Base-by-base conservation (phyloP, 1,140 invertebrate species). In the Heterodera carotae region DNA sequence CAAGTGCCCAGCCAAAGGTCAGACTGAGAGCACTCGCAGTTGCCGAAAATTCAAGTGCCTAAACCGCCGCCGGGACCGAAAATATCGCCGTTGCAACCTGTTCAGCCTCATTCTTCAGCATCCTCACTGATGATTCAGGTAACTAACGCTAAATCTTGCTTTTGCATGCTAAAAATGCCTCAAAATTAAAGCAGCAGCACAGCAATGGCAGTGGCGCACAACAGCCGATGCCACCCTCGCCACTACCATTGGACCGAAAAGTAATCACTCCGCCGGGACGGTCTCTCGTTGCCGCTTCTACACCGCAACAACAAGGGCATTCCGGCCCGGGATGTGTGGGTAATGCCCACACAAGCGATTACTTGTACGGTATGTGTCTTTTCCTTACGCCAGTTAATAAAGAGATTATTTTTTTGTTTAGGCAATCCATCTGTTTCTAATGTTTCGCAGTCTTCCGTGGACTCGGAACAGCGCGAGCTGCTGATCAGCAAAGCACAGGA, bases 31-130 rank as follows among this genome's bases (percentile, higher is more conserved):
- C 84, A 82, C 18, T 76, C 75, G 27, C 80, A 81, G 75, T 34
- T 83, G 83, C 78, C 78, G 15, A 81, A 82, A 29, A 66, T 84
- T n/a, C 60, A 69, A 39, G 75, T 83, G 34, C 79, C 82, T 6
- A 84, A 84, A 62, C 82, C 82, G 39, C 82, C 82, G 7, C 76
- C 78, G 25, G 66, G 36, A 12, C 82, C 82, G 2, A 69, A 60
- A 43, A 31, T 78, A n/a, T 33, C 59, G 31, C 79, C 77, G 8
- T 56, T 83, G 69, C 82, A 82, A 15, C 82, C 76, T 2, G 18
- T 59, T n/a, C 67, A n/a, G 31, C 82, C 48, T 22, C 48, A 53
- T 22, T 22, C 48, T 1, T 53, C 48, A 2, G 15, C 48, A 8
- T 36, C 62, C 36, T 31, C 81, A 15, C 7, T 62, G 12, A 29